Evolutionary conservation across 2,888 invertebrate species (phyloP), one percentile per base, ranked within the genome.

Genomic region (Eupithecia vulgata): DNA sequence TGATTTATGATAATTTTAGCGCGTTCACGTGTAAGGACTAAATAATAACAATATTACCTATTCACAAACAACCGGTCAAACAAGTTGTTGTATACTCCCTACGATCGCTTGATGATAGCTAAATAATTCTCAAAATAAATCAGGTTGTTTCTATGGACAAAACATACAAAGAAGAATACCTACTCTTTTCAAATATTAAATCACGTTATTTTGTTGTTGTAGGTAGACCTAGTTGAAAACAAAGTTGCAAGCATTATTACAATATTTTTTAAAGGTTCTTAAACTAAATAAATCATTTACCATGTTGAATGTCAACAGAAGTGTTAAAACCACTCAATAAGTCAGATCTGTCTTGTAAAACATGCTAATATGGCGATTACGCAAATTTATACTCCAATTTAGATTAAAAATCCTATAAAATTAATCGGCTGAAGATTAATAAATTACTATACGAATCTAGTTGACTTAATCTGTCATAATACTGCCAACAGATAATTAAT

Each of bases 381-480:
- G 69, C 42, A 75, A 79, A 79, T 74, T 12, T 13, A 42, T 77
- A 74, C 71, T 80, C 77, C 45, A 75, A 77, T 78, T 80, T 77
- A 73, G 71, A 74, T 69, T 71, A 69, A 77, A 76, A 76, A 77
- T 67, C 66, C 45, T 75, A 80, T 80, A 77, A 80, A 80, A 73
- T 57, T 5, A 13, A 52, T 57, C 73, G 75, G 75, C 59, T 12
- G 12, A 57, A 5, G 57, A 0, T 25, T 73, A 13, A 76, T 77
- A 78, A 75, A 78, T 78, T 78, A 72, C 72, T 73, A 59, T 69
- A 42, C 59, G 25, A 72, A 73, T 77, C 69, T 71, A 45, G 62
- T 67, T 71, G 13, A 74, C 34, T 71, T 73, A 64, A 67, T 70
- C 45, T 67, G 71, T 34, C 71, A 71, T 69, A 52, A 61, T 61